Percentiles rank a stretch among this genome's conserved stretches.
Evolutionary conservation across 1,140 invertebrate genomes (phyloP).

Genomic region (Heterodera schachtii): DNA sequence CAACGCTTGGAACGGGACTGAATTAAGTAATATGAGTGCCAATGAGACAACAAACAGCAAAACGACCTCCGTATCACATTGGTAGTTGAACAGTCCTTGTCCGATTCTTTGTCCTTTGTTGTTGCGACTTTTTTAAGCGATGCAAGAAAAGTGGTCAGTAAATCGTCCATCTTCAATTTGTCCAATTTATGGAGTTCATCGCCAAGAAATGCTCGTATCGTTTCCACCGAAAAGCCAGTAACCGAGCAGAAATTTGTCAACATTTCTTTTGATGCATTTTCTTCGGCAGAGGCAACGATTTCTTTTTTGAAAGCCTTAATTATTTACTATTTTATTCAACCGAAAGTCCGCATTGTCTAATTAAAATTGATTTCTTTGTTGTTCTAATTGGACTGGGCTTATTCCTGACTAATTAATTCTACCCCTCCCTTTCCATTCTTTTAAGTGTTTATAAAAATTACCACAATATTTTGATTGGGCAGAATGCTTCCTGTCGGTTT

Average conservation of each 20-base stretch:
- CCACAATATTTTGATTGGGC: background rate
- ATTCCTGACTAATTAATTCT: too few relatives aligned
- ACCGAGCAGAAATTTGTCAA: conserved; percentile 21
- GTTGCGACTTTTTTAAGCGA: conserved; percentile 7
- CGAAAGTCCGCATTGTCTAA: too few relatives aligned
- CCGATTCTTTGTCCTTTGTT: conserved; percentile 5
- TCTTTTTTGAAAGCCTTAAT: background rate
- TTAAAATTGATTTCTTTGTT: too few relatives aligned
- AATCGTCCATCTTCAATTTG: conserved; percentile 26
- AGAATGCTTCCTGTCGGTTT: background rate
- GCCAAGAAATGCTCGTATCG: conserved; percentile 32
- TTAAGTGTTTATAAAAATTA: too few relatives aligned
- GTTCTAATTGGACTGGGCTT: too few relatives aligned
- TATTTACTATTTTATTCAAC: too few relatives aligned
- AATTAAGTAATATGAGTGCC: background rate
- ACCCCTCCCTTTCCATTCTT: too few relatives aligned
- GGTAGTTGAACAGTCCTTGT: background rate
- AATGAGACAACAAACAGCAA: background rate
- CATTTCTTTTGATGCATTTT: conserved; percentile 9
- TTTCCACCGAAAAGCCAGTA: conserved; percentile 30
- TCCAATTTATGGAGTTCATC: conserved; percentile 40
- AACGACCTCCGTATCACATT: conserved; percentile 7
- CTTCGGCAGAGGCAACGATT: background rate
- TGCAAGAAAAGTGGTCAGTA: conserved; percentile 13
- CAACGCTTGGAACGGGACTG: conserved; percentile 10